These are phyloP conservation scores for Drosophila mayaguana DNA, from an alignment of 2,888 invertebrate species.

Conservation along the genomic window DNA sequence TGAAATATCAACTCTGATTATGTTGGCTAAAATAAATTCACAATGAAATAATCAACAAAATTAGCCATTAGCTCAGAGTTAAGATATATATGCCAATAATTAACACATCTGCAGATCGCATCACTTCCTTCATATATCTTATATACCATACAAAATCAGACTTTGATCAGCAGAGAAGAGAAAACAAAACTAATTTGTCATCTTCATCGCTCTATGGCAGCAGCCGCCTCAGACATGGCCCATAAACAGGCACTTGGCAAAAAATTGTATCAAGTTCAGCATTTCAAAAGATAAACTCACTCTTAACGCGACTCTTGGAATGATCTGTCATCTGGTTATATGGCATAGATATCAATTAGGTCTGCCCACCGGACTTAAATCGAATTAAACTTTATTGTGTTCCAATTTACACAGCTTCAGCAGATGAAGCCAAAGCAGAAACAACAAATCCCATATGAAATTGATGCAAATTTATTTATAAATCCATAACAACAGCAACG, in stretches of 20 bases:
- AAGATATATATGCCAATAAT: not conserved
- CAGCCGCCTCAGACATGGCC: not conserved
- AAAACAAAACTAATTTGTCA: not conserved
- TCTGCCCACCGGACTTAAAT: slow-evolving; percentile 22
- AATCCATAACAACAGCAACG: slow-evolving; percentile 3
- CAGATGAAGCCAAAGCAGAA: slow-evolving; percentile 4
- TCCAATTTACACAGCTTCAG: slow-evolving; percentile 17
- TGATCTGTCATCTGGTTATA: not conserved
- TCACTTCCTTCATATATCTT: not conserved
- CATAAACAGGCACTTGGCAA: not conserved
- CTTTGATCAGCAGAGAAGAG: not conserved
- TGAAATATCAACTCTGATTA: not conserved
- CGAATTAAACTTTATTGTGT: slow-evolving; percentile 22
- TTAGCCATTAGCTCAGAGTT: not conserved
- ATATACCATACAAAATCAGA: not conserved
- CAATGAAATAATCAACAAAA: not conserved
- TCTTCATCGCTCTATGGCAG: not conserved
- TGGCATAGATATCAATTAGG: slow-evolving; percentile 24
- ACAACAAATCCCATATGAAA: slow-evolving; percentile 22
- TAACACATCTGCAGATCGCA: not conserved
- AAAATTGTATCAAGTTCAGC: not conserved
- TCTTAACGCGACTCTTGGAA: not conserved
- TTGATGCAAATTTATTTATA: slow-evolving; percentile 43
- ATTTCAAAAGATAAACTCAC: slow-evolving; percentile 16
- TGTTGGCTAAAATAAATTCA: not conserved